Evolutionary conservation across 2,113 vertebrate species (phyloP), one percentile per base, ranked within the genome.

Genomic region (Atlantisia rogersi): DNA sequence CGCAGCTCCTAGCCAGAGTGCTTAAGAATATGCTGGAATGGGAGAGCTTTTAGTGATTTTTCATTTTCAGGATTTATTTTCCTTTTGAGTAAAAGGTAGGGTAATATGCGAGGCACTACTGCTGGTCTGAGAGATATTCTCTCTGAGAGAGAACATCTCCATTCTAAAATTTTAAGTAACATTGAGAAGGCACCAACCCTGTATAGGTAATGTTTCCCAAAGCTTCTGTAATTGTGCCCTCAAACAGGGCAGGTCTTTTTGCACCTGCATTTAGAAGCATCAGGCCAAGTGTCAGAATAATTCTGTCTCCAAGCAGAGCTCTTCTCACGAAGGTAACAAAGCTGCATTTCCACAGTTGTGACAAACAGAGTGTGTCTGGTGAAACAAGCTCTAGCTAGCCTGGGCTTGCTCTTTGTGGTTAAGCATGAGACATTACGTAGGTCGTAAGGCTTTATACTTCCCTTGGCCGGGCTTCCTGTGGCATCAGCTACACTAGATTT

Each of bases 301-400:
- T 35, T 65, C 46, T 53, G 40, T 11, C 40, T 70, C 13, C 0
- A 8, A 32, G 25, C 70, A 70, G 52, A 64, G 28, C 28, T 48
- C 31, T 32, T 44, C 31, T 31, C n/a, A 28, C 19, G 6, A 64
- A n/a, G 14, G 0, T 1, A 40, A 10, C 29, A 25, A 16, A 62
- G 29, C 64, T 87, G 39, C 31, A 3, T 56, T 83, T 69, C 44
- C 1, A 0, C 7, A 13, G 7, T 5, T 0, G 1, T 0, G 4
- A 11, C 0, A 1, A 86, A 53, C 48, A 35, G 19, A 42, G 11
- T 3, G 12, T 8, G 15, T 8, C 22, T 80, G 77, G 9, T 29
- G 42, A 55, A n/a, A 20, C 10, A 73, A 28, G n/a, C 12, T 32
- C 20, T 53, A 37, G 0, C 35, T 31, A 29, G 58, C 13, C 68